phyloP scores from a whole-genome alignment of 2,888 invertebrate genomes.

The Sinotaia quadrata region DNA sequence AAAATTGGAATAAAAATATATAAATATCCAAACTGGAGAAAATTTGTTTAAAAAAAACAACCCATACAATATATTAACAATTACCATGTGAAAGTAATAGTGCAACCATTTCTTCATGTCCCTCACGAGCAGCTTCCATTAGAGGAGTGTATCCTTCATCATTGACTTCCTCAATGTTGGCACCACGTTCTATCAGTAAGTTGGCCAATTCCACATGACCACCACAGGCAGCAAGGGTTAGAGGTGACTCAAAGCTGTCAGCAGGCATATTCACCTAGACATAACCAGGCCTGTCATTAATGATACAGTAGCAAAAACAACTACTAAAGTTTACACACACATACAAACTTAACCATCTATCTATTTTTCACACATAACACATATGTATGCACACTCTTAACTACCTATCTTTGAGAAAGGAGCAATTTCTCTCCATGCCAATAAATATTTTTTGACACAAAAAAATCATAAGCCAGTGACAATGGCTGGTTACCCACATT shows the following conservation, averaged over 20 bases:
- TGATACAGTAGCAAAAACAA: neutral
- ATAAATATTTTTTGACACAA: no score
- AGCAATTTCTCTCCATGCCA: no score
- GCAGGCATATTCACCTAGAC: constrained; percentile 94
- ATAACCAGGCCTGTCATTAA: neutral
- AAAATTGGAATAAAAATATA: no score
- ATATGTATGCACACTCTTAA: no score
- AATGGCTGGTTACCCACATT: no score
- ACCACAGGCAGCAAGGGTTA: constrained; percentile 98
- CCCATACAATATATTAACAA: no score
- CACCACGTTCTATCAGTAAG: constrained; percentile 94
- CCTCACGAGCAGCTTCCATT: constrained; percentile 99
- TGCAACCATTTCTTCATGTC: constrained; percentile 98
- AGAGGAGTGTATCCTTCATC: constrained; percentile 99
- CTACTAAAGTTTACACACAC: neutral
- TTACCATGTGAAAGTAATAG: constrained; percentile 88
- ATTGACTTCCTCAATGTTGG: constrained; percentile 98
- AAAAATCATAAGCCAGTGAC: no score
- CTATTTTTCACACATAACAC: no score
- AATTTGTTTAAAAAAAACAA: no score
- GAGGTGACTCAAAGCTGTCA: constrained; percentile 98
- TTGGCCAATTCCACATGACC: constrained; percentile 98
- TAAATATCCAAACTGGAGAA: no score
- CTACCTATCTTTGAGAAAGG: no score
- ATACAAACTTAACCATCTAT: neutral